phyloP scores from a whole-genome alignment of 2,797 vertebrate genomes.

The Anguilla pacifica region DNA sequence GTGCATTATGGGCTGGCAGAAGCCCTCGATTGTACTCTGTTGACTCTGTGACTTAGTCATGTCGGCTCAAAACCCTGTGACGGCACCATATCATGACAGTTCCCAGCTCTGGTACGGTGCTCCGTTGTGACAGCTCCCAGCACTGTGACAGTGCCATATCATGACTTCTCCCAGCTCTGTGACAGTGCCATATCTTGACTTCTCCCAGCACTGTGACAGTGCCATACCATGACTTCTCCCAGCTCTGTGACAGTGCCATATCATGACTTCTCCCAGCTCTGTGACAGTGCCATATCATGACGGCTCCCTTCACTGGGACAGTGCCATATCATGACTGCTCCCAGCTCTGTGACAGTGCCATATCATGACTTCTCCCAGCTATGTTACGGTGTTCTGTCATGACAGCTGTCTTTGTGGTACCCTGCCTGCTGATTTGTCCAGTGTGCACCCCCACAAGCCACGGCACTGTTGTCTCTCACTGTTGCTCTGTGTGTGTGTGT shows the following conservation, averaged over 20 bases:
- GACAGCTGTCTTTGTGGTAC: conserved; percentile 1
- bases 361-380: not conserved
- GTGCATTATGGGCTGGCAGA: not conserved
- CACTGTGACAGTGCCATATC: not conserved
- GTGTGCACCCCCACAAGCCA: conserved; percentile 24
- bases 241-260: not conserved
- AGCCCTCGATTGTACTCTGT: not conserved
- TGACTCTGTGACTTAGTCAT: not conserved
- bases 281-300: not conserved
- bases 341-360: not conserved
- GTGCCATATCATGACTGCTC: not conserved
- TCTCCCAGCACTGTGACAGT: not conserved
- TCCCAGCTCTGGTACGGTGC: not conserved
- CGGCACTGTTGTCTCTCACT: conserved; percentile 15
- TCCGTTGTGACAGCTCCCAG: not conserved
- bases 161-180: not conserved
- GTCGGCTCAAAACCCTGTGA: not conserved
- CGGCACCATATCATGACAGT: not conserved
- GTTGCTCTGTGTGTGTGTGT: conserved; percentile 20
- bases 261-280: not conserved
- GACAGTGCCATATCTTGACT: not conserved
- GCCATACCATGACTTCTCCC: not conserved
- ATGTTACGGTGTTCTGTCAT: not conserved
- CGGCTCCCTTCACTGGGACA: not conserved
- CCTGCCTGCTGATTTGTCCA: not conserved